These are phyloP conservation scores for Eucera pruinosa DNA, from an alignment of 2,888 invertebrate species.

Conservation along the genomic window DNA sequence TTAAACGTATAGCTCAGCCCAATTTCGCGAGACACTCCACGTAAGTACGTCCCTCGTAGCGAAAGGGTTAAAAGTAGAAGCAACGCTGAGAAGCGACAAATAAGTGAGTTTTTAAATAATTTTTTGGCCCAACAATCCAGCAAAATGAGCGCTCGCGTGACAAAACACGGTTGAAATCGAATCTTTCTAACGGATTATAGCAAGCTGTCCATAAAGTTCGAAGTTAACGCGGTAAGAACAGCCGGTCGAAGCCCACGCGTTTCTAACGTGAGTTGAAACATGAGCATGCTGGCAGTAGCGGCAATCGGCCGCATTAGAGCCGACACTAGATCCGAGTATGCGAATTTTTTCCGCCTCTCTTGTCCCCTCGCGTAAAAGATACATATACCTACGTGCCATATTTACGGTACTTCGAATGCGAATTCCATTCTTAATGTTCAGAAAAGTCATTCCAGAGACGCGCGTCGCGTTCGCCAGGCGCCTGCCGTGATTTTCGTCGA, in stretches of 20 bases:
- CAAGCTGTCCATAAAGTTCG: constrained; percentile 35
- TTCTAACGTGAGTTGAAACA: constrained; percentile 40
- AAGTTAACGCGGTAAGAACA: constrained; percentile 44
- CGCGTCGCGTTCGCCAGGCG: constrained; percentile 3
- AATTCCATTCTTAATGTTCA: constrained; percentile 47
- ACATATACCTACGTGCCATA: constrained; percentile 28
- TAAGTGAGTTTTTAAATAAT: too few species aligned
- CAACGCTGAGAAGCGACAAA: too few species aligned
- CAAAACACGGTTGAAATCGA: constrained; percentile 31
- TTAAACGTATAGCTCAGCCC: too few species aligned
- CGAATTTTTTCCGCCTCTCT: constrained; percentile 45
- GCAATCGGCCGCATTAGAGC: constrained; percentile 46
- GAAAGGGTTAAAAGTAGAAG: too few species aligned
- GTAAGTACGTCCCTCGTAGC: too few species aligned
- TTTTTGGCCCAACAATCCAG: too few species aligned
- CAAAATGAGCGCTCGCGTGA: too few species aligned
- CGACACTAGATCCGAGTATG: constrained; percentile 52
- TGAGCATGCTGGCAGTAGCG: constrained; percentile 49
- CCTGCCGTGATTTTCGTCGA: constrained; percentile 8
- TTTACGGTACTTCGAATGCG: constrained; percentile 46
- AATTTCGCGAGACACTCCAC: too few species aligned
- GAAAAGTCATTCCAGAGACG: constrained; percentile 19
- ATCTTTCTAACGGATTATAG: constrained; percentile 50
- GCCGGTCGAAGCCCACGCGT: constrained; percentile 37
- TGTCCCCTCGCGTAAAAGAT: constrained; percentile 31